Evolutionary conservation across 2,888 invertebrate species (phyloP).

Genomic region (Alloscopus bannaensis): DNA sequence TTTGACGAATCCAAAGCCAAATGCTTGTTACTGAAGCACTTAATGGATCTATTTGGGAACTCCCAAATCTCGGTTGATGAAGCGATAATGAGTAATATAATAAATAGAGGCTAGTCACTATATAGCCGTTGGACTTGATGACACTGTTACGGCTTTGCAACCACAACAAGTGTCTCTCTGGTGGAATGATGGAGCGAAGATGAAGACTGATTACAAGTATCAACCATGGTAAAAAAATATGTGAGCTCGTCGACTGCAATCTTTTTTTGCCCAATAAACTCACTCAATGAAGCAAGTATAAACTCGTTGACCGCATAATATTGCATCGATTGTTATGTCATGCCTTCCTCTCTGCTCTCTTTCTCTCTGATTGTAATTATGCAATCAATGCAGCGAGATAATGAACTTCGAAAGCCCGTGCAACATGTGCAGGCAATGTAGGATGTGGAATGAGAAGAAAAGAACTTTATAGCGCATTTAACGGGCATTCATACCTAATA

Average conservation of each 20-base stretch:
- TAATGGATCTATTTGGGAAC: constrained; percentile 26
- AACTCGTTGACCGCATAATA: constrained; percentile 27
- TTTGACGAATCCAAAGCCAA: no score
- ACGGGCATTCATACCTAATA: constrained; percentile 51
- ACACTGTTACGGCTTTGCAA: constrained; percentile 13
- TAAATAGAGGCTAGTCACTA: constrained; percentile 47
- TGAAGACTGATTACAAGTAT: no score
- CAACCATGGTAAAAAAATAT: no score
- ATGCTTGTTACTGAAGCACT: no score
- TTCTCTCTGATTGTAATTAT: no score
- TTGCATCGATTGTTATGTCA: constrained; percentile 29
- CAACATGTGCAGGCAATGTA: constrained; percentile 9
- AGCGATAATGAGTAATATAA: constrained; percentile 30
- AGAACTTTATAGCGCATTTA: constrained; percentile 39
- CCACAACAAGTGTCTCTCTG: no score
- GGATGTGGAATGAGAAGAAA: constrained; percentile 18
- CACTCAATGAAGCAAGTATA: constrained; percentile 1
- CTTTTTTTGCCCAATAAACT: no score
- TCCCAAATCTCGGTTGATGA: constrained; percentile 46
- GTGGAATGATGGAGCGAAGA: no score
- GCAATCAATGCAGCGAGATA: constrained; percentile 21
- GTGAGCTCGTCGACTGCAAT: no score
- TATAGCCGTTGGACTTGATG: constrained; percentile 3
- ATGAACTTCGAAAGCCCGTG: constrained; percentile 17
- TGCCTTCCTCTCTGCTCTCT: constrained; percentile 14